Evolutionary conservation across 2,888 invertebrate genomes (phyloP).

Genomic region (Drosophila infuscata): DNA sequence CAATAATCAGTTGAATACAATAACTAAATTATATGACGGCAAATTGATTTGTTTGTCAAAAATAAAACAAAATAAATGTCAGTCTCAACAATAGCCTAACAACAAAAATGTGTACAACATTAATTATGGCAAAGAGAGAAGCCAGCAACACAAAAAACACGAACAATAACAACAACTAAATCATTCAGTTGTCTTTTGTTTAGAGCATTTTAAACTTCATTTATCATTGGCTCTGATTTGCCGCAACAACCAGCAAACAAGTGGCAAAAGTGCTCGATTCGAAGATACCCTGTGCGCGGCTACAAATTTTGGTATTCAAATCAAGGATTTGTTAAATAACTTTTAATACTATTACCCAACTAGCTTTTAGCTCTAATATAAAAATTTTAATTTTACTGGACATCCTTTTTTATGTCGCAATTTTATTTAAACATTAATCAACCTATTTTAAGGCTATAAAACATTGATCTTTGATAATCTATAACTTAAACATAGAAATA

Average conservation of each 20-base stretch:
- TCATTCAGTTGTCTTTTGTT: conserved; percentile 56
- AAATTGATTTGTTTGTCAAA: conserved; percentile 63
- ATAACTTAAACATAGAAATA: too few relatives aligned
- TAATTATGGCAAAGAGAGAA: conserved; percentile 58
- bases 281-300: not conserved
- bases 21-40: conserved; percentile 62
- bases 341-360: not conserved
- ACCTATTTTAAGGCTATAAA: too few relatives aligned
- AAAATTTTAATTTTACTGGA: not conserved
- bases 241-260: conserved; percentile 8
- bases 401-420: too few relatives aligned
- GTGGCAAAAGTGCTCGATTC: not conserved
- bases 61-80: conserved; percentile 10
- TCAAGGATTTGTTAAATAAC: not conserved
- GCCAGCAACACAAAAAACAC: conserved; percentile 19
- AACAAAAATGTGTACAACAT: conserved; percentile 55
- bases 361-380: not conserved
- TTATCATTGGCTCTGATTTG: conserved; percentile 69
- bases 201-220: conserved; percentile 69
- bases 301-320: not conserved
- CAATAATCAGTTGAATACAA: conserved; percentile 67
- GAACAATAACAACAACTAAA: conserved; percentile 52
- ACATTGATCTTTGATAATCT: too few relatives aligned
- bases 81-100: conserved; percentile 11
- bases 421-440: too few relatives aligned